Evolutionary conservation across 2,797 vertebrate species (phyloP).

Genomic region (Hemitrygon akajei): DNA sequence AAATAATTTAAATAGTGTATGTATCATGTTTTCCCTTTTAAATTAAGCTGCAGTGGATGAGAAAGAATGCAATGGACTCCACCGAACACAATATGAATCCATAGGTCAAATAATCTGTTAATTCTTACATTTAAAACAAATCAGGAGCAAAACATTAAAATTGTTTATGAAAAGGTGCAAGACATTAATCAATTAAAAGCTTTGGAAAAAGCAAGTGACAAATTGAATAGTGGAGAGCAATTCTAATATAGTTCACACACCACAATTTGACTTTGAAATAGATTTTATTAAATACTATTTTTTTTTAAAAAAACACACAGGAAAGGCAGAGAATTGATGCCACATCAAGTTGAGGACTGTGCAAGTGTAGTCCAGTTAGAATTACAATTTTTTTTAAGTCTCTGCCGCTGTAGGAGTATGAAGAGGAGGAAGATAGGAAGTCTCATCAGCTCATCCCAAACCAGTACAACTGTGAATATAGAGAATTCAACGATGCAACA

Average conservation of each 20-base stretch:
- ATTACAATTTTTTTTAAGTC: neutral
- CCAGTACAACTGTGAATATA: neutral
- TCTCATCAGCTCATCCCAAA: neutral
- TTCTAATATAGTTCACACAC: neutral
- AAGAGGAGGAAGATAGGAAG: neutral
- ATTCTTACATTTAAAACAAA: neutral
- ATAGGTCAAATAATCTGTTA: neutral
- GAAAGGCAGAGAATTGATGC: neutral
- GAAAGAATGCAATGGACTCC: neutral
- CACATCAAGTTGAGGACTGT: neutral
- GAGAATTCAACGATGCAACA: neutral
- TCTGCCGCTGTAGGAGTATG: neutral
- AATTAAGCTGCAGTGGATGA: neutral
- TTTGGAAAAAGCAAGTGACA: neutral
- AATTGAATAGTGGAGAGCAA: neutral
- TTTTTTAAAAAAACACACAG: neutral
- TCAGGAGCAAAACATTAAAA: neutral
- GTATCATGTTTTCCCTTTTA: neutral
- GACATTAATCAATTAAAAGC: neutral
- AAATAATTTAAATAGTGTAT: neutral
- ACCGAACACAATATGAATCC: neutral
- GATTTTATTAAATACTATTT: conserved; percentile 28
- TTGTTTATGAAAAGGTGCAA: no score
- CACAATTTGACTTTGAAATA: neutral
- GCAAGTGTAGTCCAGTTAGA: neutral